These are phyloP conservation scores for Hyperoplus lanceolatus DNA, from an alignment of 2,797 vertebrate species.

Conservation along the genomic window DNA sequence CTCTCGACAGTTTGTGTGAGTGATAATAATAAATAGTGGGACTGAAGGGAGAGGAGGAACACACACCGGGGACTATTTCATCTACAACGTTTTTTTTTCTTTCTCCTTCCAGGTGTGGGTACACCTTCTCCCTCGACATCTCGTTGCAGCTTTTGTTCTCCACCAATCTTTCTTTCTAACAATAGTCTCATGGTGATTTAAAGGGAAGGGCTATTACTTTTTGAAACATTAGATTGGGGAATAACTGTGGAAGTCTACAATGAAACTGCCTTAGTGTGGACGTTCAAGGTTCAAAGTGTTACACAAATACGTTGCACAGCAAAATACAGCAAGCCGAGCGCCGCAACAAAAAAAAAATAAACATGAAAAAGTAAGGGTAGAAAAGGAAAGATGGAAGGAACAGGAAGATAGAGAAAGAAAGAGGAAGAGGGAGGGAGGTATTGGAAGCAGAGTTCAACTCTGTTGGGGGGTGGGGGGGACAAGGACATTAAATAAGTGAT, in stretches of 20 bases:
- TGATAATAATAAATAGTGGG: conserved; percentile 59
- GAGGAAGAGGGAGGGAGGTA: conserved; percentile 44
- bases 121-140: conserved; percentile 31
- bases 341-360: neutral
- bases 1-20: conserved; percentile 45
- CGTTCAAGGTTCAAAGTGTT: neutral
- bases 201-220: neutral
- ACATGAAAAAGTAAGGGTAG: conserved; percentile 33
- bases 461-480: conserved; percentile 31
- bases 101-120: conserved; percentile 37
- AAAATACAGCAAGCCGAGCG: conserved; percentile 14
- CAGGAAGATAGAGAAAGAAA: neutral
- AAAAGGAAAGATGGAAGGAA: conserved; percentile 8
- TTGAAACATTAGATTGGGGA: conserved; percentile 24
- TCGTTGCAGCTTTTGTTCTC: conserved; percentile 42
- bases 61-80: conserved; percentile 48
- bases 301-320: neutral
- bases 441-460: conserved; percentile 67
- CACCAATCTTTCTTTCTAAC: conserved; percentile 7
- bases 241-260: neutral
- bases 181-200: conserved; percentile 5
- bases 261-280: neutral
- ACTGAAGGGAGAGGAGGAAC: conserved; percentile 43
- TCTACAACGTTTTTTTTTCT: conserved; percentile 38
- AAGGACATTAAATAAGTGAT: conserved; percentile 76